phyloP scores from a whole-genome alignment of 2,797 vertebrate genomes.

The Mareca penelope region DNA sequence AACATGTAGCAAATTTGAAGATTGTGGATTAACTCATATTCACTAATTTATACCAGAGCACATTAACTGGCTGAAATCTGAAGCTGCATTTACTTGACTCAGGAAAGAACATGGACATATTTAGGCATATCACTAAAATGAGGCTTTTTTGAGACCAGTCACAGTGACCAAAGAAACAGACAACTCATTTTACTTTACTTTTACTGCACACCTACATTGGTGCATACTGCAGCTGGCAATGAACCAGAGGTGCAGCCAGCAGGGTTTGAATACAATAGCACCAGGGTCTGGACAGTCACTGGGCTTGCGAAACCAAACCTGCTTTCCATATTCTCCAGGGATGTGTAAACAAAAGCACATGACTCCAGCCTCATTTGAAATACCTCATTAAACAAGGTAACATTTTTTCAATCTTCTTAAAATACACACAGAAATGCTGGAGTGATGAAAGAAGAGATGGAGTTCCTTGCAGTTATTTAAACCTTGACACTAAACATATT shows the following conservation, averaged over 20 bases:
- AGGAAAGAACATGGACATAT: background rate
- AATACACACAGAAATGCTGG: conserved; percentile 21
- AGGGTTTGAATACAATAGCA: background rate
- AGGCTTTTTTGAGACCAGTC: background rate
- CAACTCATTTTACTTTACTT: background rate
- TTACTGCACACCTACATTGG: background rate
- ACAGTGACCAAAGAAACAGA: background rate
- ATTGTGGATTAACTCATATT: background rate
- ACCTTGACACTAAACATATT: conserved; percentile 39
- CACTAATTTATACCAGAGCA: background rate
- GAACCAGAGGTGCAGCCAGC: background rate
- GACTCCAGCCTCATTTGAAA: conserved; percentile 45
- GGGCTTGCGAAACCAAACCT: conserved; percentile 24
- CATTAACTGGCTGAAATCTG: background rate
- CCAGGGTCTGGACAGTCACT: background rate
- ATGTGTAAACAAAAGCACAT: conserved; percentile 34
- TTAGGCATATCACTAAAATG: background rate
- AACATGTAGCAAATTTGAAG: background rate
- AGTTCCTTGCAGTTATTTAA: conserved; percentile 55
- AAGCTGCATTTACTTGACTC: background rate
- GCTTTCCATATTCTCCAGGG: conserved; percentile 30
- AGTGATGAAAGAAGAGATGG: conserved; percentile 56
- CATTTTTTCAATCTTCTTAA: conserved; percentile 39
- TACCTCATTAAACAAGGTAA: conserved; percentile 61
- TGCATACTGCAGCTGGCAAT: background rate